Percentiles rank a stretch among this genome's conserved stretches.
Conservation (phyloP, 2,113 vertebrate genomes). For the Brachyhypopomus occidentalis region DNA sequence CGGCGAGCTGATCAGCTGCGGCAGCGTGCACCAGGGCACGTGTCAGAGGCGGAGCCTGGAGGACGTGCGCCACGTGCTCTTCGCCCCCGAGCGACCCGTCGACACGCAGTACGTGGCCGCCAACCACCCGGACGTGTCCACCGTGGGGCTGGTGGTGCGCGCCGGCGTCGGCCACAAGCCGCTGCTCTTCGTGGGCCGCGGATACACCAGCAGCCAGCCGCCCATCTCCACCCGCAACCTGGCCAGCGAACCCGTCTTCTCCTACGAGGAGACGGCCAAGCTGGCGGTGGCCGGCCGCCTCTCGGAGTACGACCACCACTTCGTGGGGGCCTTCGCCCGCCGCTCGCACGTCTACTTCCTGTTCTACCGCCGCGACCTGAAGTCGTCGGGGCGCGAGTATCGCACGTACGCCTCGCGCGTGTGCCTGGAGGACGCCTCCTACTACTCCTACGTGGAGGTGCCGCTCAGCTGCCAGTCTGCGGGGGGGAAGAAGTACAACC, state of each 20-base stretch:
- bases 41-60: conserved; percentile 88
- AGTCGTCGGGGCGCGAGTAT: conserved; percentile 86
- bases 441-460: conserved; percentile 95
- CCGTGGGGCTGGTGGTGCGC: conserved; percentile 87
- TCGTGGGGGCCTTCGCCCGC: conserved; percentile 86
- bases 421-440: conserved; percentile 91
- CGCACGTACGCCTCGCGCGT: conserved; percentile 90
- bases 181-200: conserved; percentile 90
- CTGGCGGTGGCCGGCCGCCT: conserved; percentile 89
- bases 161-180: conserved; percentile 77
- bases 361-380: conserved; percentile 92
- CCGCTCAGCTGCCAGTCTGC: conserved; percentile 84
- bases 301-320: conserved; percentile 96
- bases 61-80: conserved; percentile 75
- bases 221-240: conserved; percentile 93
- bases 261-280: conserved; percentile 96
- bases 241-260: conserved; percentile 89
- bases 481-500: conserved; percentile 78
- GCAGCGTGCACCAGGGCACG: conserved; percentile 92
- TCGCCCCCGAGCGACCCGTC: conserved; percentile 86
- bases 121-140: conserved; percentile 93
- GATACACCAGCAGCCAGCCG: conserved; percentile 94
- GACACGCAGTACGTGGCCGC: conserved; percentile 96
- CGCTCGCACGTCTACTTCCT: conserved; percentile 89
- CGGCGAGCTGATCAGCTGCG: conserved; percentile 89